Evolutionary conservation across 2,888 invertebrate genomes (phyloP), one percentile per base, ranked within the genome.

Genomic region (Calameuta filiformis): DNA sequence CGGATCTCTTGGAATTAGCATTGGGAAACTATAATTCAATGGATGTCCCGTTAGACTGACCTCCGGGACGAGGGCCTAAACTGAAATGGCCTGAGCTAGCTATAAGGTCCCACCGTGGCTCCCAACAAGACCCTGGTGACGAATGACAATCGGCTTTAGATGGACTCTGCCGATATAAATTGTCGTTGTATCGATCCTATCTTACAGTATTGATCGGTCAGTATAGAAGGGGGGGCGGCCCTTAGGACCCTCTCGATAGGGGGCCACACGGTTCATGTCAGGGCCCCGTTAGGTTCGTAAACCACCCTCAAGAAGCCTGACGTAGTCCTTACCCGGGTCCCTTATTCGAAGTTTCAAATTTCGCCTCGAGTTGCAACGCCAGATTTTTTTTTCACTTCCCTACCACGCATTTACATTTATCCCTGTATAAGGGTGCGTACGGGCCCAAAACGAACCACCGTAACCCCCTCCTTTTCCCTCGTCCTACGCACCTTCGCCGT

Each of bases 201-300:
- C 76, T 37, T 12, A n/a, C 76, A 56, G 73, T 85, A 85, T 83
- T 82, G 83, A 83, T 83, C 77, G 80, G 73, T 69, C 40, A 40
- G 40, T 15, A 40, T 40, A 15, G 40, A 15, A 15, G 40, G 15
- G 6, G 37, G 3, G 37, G 12, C 4, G 15, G 40, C 11, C 12
- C 30, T 23, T 15, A 33, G 11, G 79, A 82, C 83, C 85, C 81
- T 83, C 83, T 77, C 85, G 34, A 76, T 80, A 78, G 85, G 85
- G 83, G 82, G 83, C 76, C 80, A n/a, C 69, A 30, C 37, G 71
- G 37, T 30, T 73, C 69, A 34, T 69, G 40, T 68, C 69, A 75
- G 35, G 68, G 35, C 77, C 23, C 31, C 35, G 69, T 34, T 77
- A 37, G 35, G 40, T 40, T 40, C 40, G 40, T 40, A 40, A 40